Base-by-base conservation (phyloP, 30 jellyfish, hydroid and myxozoan genomes). In the Chrysaora quinquecirrha region DNA sequence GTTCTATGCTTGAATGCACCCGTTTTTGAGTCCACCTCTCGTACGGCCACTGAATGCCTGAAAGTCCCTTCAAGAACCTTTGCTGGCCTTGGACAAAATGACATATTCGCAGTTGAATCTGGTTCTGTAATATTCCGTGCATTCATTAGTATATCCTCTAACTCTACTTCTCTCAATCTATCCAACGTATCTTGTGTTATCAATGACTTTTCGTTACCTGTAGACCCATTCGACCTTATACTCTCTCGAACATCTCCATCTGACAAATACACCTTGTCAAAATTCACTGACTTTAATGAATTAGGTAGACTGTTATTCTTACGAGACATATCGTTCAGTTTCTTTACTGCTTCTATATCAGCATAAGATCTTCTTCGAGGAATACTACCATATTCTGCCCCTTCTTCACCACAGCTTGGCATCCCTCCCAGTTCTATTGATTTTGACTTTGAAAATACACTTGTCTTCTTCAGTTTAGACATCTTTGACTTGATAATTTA, bases 1-100 rank as follows among this genome's bases (percentile, higher is more conserved):
- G 95, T 91, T 49, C 98, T 71, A 69, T 91, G 91, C 64, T 86
- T 80, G 67, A 91, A 91, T 14, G 96, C 98, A 9, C 96, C 96
- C 22, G 96, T 85, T 63, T 84, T 91, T 10, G 96, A 85, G 77
- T 73, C 82, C 34, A 87, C 80, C 35, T 91, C 98, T 70, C 83
- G 84, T 22, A 91, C 96, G 22, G 94, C 71, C 1, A 91, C 78
- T 1, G 91, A 23, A 70, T 91, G 98, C 21, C 81, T 54, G 69
- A 91, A 91, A 18, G 98, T 70, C 1, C 98, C 98, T 64, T 91
- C 95, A n/a, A 91, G 73, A 7, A 91, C 91, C 61, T 82, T 80
- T 14, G 96, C 96, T 19, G 98, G 96, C 52, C 87, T 88, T 14
- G 96, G 83, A 68, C 95, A 85, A 72, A 86, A 91, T 27, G 98